These are phyloP conservation scores for Chamaetylas fuelleborni DNA, from an alignment of 2,113 vertebrate species.

Conservation along the genomic window DNA sequence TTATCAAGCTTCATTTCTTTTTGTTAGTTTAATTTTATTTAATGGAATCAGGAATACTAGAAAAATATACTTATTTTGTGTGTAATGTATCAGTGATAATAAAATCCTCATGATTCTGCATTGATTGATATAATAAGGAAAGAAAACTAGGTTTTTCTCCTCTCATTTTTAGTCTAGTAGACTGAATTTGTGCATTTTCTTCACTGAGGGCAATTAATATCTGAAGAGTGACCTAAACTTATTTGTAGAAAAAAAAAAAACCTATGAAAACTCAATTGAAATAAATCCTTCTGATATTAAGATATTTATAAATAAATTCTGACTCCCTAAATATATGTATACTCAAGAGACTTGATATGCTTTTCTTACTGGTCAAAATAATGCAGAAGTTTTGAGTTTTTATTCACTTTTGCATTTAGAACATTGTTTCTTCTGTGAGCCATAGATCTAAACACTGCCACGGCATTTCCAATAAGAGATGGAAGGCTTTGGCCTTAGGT, in stretches of 20 bases:
- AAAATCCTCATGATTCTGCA: conserved; percentile 57
- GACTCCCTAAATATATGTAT: not conserved
- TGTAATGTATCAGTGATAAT: conserved; percentile 47
- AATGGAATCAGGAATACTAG: conserved; percentile 48
- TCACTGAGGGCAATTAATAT: not conserved
- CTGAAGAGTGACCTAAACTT: not conserved
- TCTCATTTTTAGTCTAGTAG: not conserved
- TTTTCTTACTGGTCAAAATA: not conserved
- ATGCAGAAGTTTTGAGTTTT: not conserved
- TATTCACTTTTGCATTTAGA: not conserved
- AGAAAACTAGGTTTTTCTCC: not conserved
- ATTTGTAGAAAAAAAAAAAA: not conserved
- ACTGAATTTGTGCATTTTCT: conserved; percentile 1
- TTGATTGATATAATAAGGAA: conserved; percentile 21
- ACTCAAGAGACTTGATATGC: not conserved
- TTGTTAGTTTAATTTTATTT: conserved; percentile 73
- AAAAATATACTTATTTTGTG: conserved; percentile 47
- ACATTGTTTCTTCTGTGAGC: not conserved
- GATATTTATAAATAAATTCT: not conserved
- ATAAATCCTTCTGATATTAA: not conserved
- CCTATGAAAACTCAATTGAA: not conserved
- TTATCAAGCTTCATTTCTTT: conserved; percentile 72
- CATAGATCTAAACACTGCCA: not conserved
- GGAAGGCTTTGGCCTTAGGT: not conserved
- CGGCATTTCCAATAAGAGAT: not conserved